phyloP scores from a whole-genome alignment of 2,797 vertebrate species.

The Pangasius sanitwongsei region DNA sequence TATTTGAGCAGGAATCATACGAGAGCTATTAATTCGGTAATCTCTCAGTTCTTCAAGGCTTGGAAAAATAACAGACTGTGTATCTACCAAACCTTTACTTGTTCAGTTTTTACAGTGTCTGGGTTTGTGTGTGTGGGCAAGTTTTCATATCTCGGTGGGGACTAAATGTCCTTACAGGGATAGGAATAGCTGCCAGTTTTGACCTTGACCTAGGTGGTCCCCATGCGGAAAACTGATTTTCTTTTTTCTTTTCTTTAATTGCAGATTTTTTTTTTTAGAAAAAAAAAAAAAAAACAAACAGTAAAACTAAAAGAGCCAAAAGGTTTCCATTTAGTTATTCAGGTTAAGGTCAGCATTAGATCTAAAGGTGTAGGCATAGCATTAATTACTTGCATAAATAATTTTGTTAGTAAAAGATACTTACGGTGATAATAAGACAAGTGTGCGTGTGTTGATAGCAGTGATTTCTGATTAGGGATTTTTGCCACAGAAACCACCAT shows the following conservation, averaged over 20 bases:
- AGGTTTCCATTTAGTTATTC: neutral
- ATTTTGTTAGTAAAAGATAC: neutral
- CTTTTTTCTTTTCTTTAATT: neutral
- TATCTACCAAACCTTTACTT: neutral
- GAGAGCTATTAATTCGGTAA: neutral
- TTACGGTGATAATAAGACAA: neutral
- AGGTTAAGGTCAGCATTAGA: neutral
- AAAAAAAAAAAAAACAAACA: neutral
- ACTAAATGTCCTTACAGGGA: neutral
- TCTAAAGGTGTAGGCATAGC: neutral
- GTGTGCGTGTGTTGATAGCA: neutral
- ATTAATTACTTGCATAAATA: neutral
- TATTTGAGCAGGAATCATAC: neutral
- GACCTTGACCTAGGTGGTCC: neutral
- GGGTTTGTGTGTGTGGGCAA: neutral
- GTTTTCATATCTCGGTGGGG: neutral
- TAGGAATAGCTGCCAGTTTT: neutral
- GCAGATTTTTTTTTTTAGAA: neutral
- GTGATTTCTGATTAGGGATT: slow-evolving; percentile 29
- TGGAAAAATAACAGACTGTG: neutral
- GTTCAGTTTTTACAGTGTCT: neutral
- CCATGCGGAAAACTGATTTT: neutral
- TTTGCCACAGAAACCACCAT: slow-evolving; percentile 9
- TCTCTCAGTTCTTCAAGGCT: slow-evolving; percentile 8
- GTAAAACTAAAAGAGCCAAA: too few relatives aligned